A percentile compares a stretch with the other conserved stretches of the same genome.
These are phyloP conservation scores for Epirrhoe alternata DNA, from an alignment of 2,888 invertebrate genomes.

Conservation along the genomic window DNA sequence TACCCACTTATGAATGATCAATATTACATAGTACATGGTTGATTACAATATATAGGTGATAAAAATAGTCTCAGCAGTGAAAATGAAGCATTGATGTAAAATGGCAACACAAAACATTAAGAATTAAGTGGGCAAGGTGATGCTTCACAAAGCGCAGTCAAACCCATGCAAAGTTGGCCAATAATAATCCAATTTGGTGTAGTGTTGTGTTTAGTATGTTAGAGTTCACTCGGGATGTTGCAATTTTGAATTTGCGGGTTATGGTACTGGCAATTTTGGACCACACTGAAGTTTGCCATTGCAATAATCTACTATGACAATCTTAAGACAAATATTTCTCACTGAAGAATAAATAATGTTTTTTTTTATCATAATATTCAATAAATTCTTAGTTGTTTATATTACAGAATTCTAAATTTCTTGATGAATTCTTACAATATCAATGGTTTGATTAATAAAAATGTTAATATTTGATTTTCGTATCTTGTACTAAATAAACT, in stretches of 20 bases:
- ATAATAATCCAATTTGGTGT: slow-evolving; percentile 55
- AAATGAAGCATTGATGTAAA: slow-evolving; percentile 15
- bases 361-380: background rate
- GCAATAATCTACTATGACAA: background rate
- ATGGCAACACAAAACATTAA: slow-evolving; percentile 13
- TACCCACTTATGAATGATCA: background rate
- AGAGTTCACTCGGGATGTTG: slow-evolving; percentile 48
- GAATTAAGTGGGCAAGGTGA: slow-evolving; percentile 9
- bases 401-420: too few species aligned
- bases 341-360: background rate
- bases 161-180: slow-evolving; percentile 74
- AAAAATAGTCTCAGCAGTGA: slow-evolving; percentile 1
- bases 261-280: slow-evolving; percentile 39
- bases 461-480: too few species aligned
- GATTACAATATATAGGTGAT: background rate
- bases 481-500: too few species aligned
- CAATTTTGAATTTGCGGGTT: slow-evolving; percentile 67
- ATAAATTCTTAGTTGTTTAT: too few species aligned
- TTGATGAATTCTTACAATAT: too few species aligned
- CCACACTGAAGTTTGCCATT: background rate
- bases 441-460: too few species aligned
- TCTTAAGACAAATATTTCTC: background rate
- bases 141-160: slow-evolving; percentile 43
- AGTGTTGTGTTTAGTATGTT: slow-evolving; percentile 50
- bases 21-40: too few species aligned